Evolutionary conservation across 2,113 vertebrate species (phyloP), one percentile per base, ranked within the genome.

Genomic region (Bucco capensis): DNA sequence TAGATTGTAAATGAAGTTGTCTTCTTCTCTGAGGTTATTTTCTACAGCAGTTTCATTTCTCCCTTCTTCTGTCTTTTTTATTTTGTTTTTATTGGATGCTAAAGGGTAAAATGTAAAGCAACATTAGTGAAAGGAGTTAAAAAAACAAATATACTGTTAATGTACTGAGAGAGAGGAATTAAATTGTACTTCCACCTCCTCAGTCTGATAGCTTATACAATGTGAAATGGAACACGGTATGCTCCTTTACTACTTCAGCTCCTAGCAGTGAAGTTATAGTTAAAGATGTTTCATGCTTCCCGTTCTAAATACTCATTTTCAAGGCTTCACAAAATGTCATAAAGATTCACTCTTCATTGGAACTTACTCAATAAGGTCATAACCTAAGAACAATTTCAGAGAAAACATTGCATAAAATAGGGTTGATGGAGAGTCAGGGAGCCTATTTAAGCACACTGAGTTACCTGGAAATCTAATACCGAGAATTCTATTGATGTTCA

Each of bases 51-150:
- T 42, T 95, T 75, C 49, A 85, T 84, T 91, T 96, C 90, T 60
- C 14, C 19, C 69, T 67, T 73, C 65, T 58, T 66, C 66, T 76
- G n/a, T 42, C 58, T 87, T 74, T 92, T 78, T 95, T 66, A 81
- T 94, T 95, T 95, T 58, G 62, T 82, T 96, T 96, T 89, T 95
- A 96, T 95, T 89, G 69, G 65, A 78, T 76, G 49, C 81, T 94
- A 67, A 94, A 87, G 86, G 84, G 44, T 35, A 91, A 96, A 96
- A 94, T 88, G 57, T 73, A 93, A 94, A 87, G 83, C 60, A 74
- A 60, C 33, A 51, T 58, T 65, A 40, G 9, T 33, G 44, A 73
- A 95, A 92, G 33, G 21, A 93, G 40, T 38, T 57, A 64, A 93
- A 95, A n/a, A 42, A 47, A n/a, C 64, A 22, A 31, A 60, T 33